These are phyloP conservation scores for Rhea americana DNA, from an alignment of 2,113 vertebrate genomes.

Conservation along the genomic window DNA sequence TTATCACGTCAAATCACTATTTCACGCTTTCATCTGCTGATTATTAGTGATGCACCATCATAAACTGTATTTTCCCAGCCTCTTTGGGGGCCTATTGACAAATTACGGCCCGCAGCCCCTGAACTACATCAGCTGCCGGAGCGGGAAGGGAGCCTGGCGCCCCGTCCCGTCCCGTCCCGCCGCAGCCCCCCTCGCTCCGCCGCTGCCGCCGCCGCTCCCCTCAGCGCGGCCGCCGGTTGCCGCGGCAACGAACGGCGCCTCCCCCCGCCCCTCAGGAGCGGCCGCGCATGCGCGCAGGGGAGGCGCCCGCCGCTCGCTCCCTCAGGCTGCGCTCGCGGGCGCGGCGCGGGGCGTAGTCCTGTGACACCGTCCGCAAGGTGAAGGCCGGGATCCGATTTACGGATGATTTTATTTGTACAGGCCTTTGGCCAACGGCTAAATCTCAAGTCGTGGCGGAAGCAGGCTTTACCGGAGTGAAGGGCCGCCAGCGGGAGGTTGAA, in stretches of 20 bases:
- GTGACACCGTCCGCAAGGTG: rapidly evolving
- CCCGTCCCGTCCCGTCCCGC: background rate
- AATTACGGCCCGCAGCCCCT: background rate
- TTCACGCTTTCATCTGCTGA: background rate
- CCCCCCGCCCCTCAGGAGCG: background rate
- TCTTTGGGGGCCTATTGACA: background rate
- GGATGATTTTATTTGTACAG: background rate
- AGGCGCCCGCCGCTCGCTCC: background rate
- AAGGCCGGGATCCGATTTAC: rapidly evolving
- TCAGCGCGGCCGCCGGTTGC: background rate
- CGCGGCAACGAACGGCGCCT: background rate
- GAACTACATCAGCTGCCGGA: background rate
- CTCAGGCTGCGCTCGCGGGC: background rate
- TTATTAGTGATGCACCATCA: no score
- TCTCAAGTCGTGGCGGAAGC: rapidly evolving
- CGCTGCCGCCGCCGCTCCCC: background rate
- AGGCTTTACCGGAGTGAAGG: background rate
- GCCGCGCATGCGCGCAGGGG: background rate
- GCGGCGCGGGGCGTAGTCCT: rapidly evolving
- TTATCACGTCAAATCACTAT: background rate
- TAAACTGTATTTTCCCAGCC: background rate
- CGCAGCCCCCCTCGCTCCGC: no score
- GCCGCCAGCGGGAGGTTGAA: rapidly evolving
- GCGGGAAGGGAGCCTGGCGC: no score
- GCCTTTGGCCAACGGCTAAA: rapidly evolving